Base-by-base conservation (phyloP, 2,888 invertebrate species). In the Eupithecia insigniata region DNA sequence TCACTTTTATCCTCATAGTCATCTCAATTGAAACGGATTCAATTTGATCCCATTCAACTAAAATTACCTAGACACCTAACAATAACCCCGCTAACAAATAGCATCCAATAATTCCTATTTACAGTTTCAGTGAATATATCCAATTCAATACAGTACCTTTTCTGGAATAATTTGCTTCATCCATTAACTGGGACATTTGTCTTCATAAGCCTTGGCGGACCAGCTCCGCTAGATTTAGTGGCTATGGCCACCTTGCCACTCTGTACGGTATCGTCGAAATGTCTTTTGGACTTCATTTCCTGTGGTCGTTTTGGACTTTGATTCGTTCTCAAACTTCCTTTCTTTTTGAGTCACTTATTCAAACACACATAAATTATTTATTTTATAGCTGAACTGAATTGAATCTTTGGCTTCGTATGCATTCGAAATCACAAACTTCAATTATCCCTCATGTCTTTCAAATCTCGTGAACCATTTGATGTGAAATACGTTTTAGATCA, bases 91-190 rank as follows among this genome's bases (percentile, higher is more conserved):
- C 22, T 62, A n/a, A 32, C n/a, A 12, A 46, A 43, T 46, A 26
- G n/a, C 46, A 30, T 43, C 28, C 58, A 66, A 66, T 70, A 16
- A 64, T 36, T 55, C 36, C 34, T 58, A 12, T 46, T 66, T 67
- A 67, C 55, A 28, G 55, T 32, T 69, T 18, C 71, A 34, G 39
- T 61, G 58, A 72, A 70, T 67, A 72, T 66, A 69, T 71, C 71
- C 66, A 69, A 69, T 69, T 72, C 66, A 75, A 75, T 64, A 74
- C 69, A 70, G 69, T 61, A 67, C 62, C 73, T 75, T 82, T 78
- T 70, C 73, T 76, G 72, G 78, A 75, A 83, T 83, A 82, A 83
- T 81, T 82, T 77, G 79, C 77, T 74, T 72, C 72, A 72, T 76
- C 76, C 78, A 80, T 80, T 83, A 80, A 79, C 75, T 69, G 70